Evolutionary conservation across 2,113 vertebrate species (phyloP).

Genomic region (Perccottus glenii): DNA sequence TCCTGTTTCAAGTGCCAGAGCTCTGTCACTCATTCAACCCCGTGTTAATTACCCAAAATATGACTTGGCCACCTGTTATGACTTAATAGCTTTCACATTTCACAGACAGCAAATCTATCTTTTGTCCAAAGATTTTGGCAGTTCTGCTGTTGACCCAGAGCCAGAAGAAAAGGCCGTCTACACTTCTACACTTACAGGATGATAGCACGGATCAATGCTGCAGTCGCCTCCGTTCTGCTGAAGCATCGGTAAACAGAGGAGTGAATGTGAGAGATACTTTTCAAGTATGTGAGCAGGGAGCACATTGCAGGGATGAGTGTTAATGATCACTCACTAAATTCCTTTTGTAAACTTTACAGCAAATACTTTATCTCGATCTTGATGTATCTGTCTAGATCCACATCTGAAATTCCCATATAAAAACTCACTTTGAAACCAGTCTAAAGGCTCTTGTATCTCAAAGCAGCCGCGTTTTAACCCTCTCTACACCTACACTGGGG

Average conservation of each 20-base stretch:
- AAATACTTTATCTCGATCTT: not conserved
- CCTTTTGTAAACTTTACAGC: conserved; percentile 8
- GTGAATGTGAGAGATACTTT: not conserved
- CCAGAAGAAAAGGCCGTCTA: conserved; percentile 37
- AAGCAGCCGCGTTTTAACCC: not conserved
- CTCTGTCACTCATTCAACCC: no score
- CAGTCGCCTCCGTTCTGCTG: conserved; percentile 75
- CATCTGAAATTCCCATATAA: not conserved
- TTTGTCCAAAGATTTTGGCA: conserved; percentile 30
- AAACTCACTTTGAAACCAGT: not conserved
- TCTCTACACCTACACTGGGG: not conserved
- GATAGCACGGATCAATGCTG: conserved; percentile 68
- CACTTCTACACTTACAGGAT: conserved; percentile 47
- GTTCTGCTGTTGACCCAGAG: conserved; percentile 24
- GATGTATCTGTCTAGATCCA: not conserved
- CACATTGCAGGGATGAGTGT: conserved; percentile 34
- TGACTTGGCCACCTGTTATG: no score
- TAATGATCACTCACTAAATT: conserved; percentile 34
- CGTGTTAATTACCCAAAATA: no score
- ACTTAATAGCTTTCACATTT: not conserved
- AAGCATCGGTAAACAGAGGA: conserved; percentile 54
- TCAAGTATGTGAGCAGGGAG: conserved; percentile 23
- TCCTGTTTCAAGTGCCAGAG: no score
- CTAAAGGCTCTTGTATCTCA: not conserved
- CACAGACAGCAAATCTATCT: conserved; percentile 6